Percentiles rank a stretch among this genome's conserved stretches.
Evolutionary conservation across 1,140 invertebrate genomes (phyloP).

Genomic region (Drosophila athabasca): DNA sequence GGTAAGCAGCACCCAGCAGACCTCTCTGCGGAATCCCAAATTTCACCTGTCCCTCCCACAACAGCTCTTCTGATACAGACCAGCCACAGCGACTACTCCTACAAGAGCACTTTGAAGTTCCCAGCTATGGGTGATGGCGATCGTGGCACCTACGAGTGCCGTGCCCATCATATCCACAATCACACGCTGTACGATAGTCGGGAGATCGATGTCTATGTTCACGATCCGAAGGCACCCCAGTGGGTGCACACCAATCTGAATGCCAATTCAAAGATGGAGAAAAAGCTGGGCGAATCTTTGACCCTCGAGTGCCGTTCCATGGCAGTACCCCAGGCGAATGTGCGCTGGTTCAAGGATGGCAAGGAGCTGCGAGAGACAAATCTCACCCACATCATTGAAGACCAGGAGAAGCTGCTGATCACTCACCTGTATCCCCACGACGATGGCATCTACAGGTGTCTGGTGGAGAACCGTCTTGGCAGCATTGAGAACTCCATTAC

Average conservation of each 20-base stretch:
- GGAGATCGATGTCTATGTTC: conserved; percentile 59
- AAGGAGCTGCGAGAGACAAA: conserved; percentile 53
- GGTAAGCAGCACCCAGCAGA: conserved; percentile 16
- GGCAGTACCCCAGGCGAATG: conserved; percentile 84
- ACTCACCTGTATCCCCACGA: conserved; percentile 74
- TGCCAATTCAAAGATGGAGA: conserved; percentile 62
- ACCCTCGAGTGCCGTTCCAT: conserved; percentile 77
- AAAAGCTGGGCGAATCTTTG: conserved; percentile 79
- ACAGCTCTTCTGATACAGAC: conserved; percentile 45
- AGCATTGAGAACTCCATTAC: conserved; percentile 57
- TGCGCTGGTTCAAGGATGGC: conserved; percentile 84
- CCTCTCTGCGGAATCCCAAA: background rate
- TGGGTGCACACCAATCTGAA: conserved; percentile 72
- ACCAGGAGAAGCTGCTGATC: conserved; percentile 67
- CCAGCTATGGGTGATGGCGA: conserved; percentile 52
- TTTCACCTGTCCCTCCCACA: background rate
- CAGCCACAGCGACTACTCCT: conserved; percentile 60
- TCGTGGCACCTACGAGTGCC: conserved; percentile 75
- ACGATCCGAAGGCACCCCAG: conserved; percentile 68
- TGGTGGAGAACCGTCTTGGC: conserved; percentile 81
- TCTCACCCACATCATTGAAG: conserved; percentile 84
- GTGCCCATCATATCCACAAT: conserved; percentile 49
- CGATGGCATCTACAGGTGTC: conserved; percentile 83
- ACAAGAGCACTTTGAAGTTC: conserved; percentile 63
- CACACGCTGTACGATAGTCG: conserved; percentile 44